phyloP scores from a whole-genome alignment of 1,140 invertebrate genomes.

The Scaptodrosophila lebanonensis region DNA sequence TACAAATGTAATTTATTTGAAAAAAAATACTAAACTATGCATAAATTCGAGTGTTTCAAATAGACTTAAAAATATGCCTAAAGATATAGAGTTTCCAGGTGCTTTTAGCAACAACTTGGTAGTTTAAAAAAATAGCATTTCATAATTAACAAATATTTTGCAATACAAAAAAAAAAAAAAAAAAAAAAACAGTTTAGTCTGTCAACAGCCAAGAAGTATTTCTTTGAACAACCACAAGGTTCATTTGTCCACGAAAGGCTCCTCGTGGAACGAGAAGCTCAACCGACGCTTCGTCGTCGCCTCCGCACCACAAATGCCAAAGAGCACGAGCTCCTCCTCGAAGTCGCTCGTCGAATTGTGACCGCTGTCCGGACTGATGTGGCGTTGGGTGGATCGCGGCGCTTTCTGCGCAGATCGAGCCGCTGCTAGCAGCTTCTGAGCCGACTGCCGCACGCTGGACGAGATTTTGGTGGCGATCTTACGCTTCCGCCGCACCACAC shows the following conservation, averaged over 20 bases:
- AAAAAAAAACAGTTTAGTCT: conserved; percentile 23
- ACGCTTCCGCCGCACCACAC: conserved; percentile 28
- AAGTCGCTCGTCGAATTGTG: conserved; percentile 45
- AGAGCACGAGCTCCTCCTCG: conserved; percentile 26
- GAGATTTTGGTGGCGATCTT: conserved; percentile 5
- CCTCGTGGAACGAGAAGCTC: conserved; percentile 62
- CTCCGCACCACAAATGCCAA: conserved; percentile 13
- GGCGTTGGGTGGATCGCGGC: neutral
- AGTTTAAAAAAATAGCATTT: conserved; percentile 4
- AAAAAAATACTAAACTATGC: too few species aligned
- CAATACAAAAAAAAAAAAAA: conserved; percentile 16
- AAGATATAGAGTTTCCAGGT: conserved; percentile 9
- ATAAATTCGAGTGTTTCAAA: too few species aligned
- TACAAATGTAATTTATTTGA: too few species aligned
- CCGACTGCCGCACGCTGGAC: conserved; percentile 8
- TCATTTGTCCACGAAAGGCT: conserved; percentile 41
- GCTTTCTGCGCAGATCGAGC: too few species aligned
- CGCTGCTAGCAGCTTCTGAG: conserved; percentile 11
- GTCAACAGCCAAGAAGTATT: conserved; percentile 20
- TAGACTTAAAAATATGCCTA: too few species aligned
- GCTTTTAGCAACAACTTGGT: conserved; percentile 28
- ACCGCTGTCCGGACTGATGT: conserved; percentile 36
- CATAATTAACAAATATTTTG: conserved; percentile 19
- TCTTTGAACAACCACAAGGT: conserved; percentile 5
- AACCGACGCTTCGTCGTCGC: conserved; percentile 58